Evolutionary conservation across 23 tunicate species (phyloP), one percentile per base, ranked within the genome.

Genomic region (Phallusia fumigata): DNA sequence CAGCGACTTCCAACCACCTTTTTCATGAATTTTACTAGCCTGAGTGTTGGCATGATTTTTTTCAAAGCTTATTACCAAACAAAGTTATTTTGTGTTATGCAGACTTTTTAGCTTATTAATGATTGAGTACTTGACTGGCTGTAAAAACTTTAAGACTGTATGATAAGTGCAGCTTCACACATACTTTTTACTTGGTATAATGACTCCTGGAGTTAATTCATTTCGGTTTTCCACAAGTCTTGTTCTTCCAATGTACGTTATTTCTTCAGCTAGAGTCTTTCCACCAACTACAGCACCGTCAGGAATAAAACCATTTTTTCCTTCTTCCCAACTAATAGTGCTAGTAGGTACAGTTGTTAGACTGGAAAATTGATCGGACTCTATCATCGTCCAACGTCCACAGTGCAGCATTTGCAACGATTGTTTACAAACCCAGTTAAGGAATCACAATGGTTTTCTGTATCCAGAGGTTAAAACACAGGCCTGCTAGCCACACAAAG

Each of bases 221-320:
- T 87, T 83, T 5, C 79, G 73, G 74, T 92, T 92, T 80, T 92
- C 97, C 21, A 77, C 64, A 36, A 92, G 82, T 31, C 90, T 79
- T 75, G 90, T 84, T 79, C 97, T 73, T 30, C 97, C 97, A 34
- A 92, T 83, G 52, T 82, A 92, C 32, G 87, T 26, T 2, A 45
- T 35, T 81, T 92, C 91, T 32, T 80, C 83, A 44, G 53, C 24
- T 15, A 53, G 73, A 10, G 88, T 83, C 64, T 35, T 65, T 40
- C 97, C 97, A 19, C 97, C 97, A 5, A 65, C 32, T 11, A 92
- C 82, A 19, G 97, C 97, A 31, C 91, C 97, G 0, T 31, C 30
- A 13, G 97, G 97, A 11, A 92, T 79, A 19, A 18, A 34, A 18
- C 97, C 97, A 75, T 84, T 33, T 34, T 76, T 36, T 18, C 82